Conservation (phyloP, 2,113 vertebrate species). For the Lichenostomus cassidix region DNA sequence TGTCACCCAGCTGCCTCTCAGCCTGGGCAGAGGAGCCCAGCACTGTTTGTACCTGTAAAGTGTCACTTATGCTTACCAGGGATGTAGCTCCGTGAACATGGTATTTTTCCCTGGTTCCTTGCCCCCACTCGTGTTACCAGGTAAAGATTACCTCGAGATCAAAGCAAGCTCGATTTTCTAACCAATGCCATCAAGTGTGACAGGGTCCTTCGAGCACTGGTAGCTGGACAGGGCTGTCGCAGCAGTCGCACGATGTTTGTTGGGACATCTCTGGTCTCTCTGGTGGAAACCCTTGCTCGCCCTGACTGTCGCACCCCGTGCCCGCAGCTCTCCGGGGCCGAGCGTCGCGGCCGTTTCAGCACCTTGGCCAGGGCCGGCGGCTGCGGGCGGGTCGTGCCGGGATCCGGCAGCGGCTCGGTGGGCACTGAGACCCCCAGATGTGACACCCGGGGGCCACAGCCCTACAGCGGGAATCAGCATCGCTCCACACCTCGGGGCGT, state of each 20-base stretch:
- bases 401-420: not conserved
- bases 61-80: not conserved
- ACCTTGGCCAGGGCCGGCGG: slow-evolving; percentile 38
- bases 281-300: rapidly evolving
- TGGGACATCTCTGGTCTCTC: rapidly evolving
- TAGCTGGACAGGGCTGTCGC: not conserved
- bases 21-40: not conserved
- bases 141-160: not conserved
- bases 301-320: rapidly evolving
- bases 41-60: not conserved
- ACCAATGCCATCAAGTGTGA: rapidly evolving
- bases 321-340: not conserved
- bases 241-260: rapidly evolving
- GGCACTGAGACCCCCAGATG: rapidly evolving
- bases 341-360: not conserved
- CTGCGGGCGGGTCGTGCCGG: not conserved
- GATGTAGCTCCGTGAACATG: rapidly evolving
- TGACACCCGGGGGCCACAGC: not conserved
- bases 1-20: not conserved
- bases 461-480: rapidly evolving
- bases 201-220: not conserved
- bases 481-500: not conserved
- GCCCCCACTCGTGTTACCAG: rapidly evolving
- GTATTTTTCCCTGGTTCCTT: not conserved
- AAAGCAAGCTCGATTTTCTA: not conserved